These are phyloP conservation scores for Limonius californicus DNA, from an alignment of 1,140 invertebrate species.

Conservation along the genomic window DNA sequence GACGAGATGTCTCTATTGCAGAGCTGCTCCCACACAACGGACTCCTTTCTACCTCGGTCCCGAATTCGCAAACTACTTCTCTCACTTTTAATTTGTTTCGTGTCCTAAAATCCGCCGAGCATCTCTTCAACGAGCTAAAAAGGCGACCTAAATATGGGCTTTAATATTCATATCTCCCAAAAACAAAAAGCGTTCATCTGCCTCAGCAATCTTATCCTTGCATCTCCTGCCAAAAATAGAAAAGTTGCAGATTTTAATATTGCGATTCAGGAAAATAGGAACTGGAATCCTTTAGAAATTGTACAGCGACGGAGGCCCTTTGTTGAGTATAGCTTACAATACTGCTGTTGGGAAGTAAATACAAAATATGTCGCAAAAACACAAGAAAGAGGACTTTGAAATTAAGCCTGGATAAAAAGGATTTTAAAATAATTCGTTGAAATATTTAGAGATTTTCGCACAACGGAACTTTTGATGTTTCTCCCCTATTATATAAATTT, in stretches of 20 bases:
- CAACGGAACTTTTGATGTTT: no score
- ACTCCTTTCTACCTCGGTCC: background rate
- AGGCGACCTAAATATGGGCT: background rate
- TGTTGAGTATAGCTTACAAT: background rate
- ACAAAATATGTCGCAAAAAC: no score
- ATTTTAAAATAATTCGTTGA: no score
- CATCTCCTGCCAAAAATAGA: background rate
- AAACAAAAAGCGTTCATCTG: background rate
- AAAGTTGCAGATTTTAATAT: background rate
- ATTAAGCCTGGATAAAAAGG: no score
- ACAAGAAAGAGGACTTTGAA: no score
- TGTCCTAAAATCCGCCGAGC: background rate
- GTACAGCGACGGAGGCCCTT: background rate
- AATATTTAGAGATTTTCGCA: no score
- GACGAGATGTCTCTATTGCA: conserved; percentile 7
- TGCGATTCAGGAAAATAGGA: background rate
- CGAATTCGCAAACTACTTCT: background rate
- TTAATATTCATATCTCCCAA: background rate
- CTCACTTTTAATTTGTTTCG: background rate
- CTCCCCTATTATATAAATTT: no score
- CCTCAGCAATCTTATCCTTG: background rate
- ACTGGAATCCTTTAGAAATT: background rate
- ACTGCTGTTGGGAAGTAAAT: no score
- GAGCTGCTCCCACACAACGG: background rate
- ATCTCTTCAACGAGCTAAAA: background rate